Conservation (phyloP, 1,140 invertebrate species). For the Yoshiicerus persimilis region DNA sequence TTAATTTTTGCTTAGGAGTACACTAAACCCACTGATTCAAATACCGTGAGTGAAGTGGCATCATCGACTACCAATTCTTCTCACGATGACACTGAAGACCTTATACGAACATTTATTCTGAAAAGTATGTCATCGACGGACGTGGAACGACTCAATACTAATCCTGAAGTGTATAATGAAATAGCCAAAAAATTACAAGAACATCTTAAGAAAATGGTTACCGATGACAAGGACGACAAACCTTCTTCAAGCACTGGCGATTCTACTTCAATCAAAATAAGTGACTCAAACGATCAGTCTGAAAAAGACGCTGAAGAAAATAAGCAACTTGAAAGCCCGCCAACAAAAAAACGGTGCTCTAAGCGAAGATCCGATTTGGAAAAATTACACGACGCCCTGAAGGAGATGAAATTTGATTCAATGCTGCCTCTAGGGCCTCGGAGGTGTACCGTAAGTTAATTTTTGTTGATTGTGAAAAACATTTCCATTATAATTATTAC, state of each 20-base stretch:
- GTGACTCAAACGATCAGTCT: background rate
- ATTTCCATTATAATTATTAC: too few species aligned
- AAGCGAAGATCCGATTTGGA: conserved; percentile 45
- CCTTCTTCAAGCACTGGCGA: background rate
- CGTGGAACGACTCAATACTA: background rate
- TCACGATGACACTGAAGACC: background rate
- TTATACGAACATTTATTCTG: background rate
- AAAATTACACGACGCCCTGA: conserved; percentile 43
- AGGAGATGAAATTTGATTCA: conserved; percentile 45
- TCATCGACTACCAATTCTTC: background rate
- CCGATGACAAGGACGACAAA: background rate
- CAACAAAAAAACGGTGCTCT: background rate
- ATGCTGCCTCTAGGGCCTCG: conserved; percentile 41
- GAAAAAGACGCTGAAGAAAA: background rate
- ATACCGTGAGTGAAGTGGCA: background rate
- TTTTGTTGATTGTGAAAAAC: too few species aligned
- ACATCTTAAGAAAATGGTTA: background rate
- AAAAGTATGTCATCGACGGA: background rate
- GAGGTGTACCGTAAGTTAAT: background rate
- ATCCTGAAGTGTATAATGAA: background rate
- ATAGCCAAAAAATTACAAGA: background rate
- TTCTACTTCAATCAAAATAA: too few species aligned
- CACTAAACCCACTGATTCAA: background rate
- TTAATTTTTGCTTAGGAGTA: background rate
- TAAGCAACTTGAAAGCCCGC: background rate